Evolutionary conservation across 1,140 invertebrate species (phyloP), one percentile per base, ranked within the genome.

Genomic region (Apis cerana): DNA sequence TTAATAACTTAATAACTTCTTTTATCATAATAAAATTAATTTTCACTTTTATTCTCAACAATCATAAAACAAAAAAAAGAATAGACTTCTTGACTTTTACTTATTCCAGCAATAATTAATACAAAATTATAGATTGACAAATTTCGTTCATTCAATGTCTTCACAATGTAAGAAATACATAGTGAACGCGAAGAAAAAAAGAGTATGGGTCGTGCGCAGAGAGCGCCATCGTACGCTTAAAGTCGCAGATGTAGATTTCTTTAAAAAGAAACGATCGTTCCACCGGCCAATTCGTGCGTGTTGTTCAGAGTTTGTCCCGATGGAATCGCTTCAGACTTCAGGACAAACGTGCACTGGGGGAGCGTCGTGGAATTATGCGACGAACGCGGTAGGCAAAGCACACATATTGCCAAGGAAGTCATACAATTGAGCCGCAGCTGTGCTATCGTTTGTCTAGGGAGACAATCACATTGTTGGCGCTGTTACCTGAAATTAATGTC

Each of bases 311-410:
- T 74, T 80, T 7, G 61, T 48, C 78, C 59, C 70, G 10, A 80
- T 71, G 61, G 78, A 56, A 21, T 43, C 50, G 13, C 23, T 7
- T 52, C 12, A 27, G 27, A 64, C 59, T 64, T 64, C 9, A 27
- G 23, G 0, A 74, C 69, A 80, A 80, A 80, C 78, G 61, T 19
- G 78, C 69, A 74, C 59, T 74, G 10, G 12, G 78, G 59, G 69
- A 64, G 27, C 61, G 48, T 64, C 59, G 70, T 50, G 61, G 15
- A 64, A 80, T 74, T 80, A 74, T 65, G 59, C 59, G 15, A 65
- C 59, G 21, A 33, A 21, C 52, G 61, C 59, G 52, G 65, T 27
- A 78, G 65, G 12, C 15, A 77, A 61, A 48, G 50, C 68, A 56
- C 54, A 50, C 76, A 65, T 56, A 74, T 56, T 64, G 23, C 48